Base-by-base conservation (phyloP, 2,888 invertebrate species). In the Cosmopolites sordidus region DNA sequence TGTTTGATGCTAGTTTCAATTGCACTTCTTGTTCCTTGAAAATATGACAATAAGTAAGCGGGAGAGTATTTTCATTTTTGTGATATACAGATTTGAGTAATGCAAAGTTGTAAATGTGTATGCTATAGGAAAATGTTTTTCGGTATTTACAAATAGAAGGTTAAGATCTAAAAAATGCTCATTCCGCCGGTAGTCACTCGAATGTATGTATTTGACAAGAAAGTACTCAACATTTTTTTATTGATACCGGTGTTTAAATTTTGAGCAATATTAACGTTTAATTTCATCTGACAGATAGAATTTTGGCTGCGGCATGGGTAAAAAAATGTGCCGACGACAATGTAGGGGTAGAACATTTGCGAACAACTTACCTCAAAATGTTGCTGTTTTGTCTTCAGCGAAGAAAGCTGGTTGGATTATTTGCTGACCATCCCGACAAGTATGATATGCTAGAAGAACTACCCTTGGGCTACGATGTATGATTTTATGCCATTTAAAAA, bases 301-400 rank as follows among this genome's bases (percentile, higher is more conserved):
- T 67, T 11, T 64, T 70, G 42, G 75, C 76, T n/a, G 72, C 75
- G 27, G 67, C 72, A 54, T 77, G 77, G 77, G 61, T 75, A 16
- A 70, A 72, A 57, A 76, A 74, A 59, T 64, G 76, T 39, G 58
- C 62, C 30, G 64, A 68, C n/a, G 65, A 64, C 22, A 43, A 60
- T n/a, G 43, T 58, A 0, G 71, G 68, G 4, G 47, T 61, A 3
- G 69, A 69, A 40, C 64, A 67, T 40, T 60, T 72, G 17, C 63
- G 71, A 42, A 71, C 70, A 2, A 70, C 74, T 51, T 76, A 75
- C 54, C 60, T 77, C 1, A 76, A 77, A 62, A 64, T 78, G 18
- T 62, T 78, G 14, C 64, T 78, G 1, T 74, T 76, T 51, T 72
- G 72, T 2, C 62, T 78, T 55, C 76, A 77, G 61, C 62, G 71